Evolutionary conservation across 1,140 invertebrate genomes (phyloP), one percentile per base, ranked within the genome.

Genomic region (Bombus haemorrhoidalis): DNA sequence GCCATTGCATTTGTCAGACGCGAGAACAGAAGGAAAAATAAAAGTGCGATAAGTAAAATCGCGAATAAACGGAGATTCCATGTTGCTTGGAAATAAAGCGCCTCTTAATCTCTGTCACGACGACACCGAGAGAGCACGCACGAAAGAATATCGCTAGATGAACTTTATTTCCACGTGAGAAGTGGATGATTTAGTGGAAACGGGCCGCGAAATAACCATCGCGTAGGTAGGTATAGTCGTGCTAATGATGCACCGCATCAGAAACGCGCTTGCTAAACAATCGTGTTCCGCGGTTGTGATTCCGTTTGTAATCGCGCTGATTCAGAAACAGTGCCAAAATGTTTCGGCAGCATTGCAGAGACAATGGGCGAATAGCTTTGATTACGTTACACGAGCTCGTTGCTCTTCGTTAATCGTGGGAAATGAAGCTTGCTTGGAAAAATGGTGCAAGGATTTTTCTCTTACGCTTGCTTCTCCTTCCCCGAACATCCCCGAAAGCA

Each of bases 241-340:
- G 80, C 88, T 90, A 90, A 90, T 87, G 88, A 87, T 66, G 82
- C 66, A 34, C 47, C 80, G 82, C 89, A 87, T 90, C 86, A 89
- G 83, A 81, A 41, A 25, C 69, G 59, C 73, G 79, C 64, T 34
- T n/a, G 76, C 79, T 80, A 53, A 82, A 75, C 84, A 80, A 82
- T 59, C 79, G 71, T 32, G 84, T 76, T 81, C 28, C 77, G 62
- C 69, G 53, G 41, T 32, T 71, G 25, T 71, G 41, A 47, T 41
- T 71, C 68, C 37, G 73, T 57, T 76, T 83, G 43, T 72, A 86
- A 86, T 86, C 81, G 66, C 81, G 85, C 85, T 77, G 85, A 86
- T 86, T 77, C 80, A 72, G 74, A 72, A 83, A 62, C 78, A 57
- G 53, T 82, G 79, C 47, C 84, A 86, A 86, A 86, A 72, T 32